These are phyloP conservation scores for Dynastes grantii DNA, from an alignment of 2,888 invertebrate species.

Conservation along the genomic window DNA sequence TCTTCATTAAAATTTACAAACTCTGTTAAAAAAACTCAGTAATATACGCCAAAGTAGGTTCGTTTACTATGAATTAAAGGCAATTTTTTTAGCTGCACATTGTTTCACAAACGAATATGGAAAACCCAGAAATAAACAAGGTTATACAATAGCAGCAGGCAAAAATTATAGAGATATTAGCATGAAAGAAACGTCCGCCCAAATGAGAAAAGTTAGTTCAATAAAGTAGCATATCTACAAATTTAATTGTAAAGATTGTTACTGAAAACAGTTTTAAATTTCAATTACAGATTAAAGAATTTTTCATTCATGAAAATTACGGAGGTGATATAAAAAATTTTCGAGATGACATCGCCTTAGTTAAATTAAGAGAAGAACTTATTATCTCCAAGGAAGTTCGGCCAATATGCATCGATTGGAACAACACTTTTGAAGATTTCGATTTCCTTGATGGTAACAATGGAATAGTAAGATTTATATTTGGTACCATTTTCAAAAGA, in stretches of 20 bases:
- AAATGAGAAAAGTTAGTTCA: constrained; percentile 14
- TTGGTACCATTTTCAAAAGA: not conserved
- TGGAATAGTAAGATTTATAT: constrained; percentile 4
- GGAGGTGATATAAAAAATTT: constrained; percentile 11
- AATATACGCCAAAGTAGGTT: no score
- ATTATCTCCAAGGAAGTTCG: constrained; percentile 5
- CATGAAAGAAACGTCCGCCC: not conserved
- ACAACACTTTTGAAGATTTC: constrained; percentile 27
- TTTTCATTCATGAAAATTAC: constrained; percentile 27
- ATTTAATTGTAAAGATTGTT: no score
- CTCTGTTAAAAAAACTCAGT: no score
- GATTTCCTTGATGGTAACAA: constrained; percentile 20
- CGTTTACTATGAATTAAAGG: no score
- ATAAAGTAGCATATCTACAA: not conserved
- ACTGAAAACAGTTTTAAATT: no score
- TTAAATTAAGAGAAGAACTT: constrained; percentile 1
- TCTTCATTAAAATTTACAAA: no score
- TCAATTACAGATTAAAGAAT: not conserved
- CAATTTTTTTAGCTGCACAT: constrained; percentile 18
- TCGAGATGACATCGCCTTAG: constrained; percentile 6
- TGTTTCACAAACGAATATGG: constrained; percentile 14
- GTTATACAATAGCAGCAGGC: constrained; percentile 24
- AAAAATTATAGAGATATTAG: constrained; percentile 23
- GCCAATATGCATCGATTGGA: constrained; percentile 25
- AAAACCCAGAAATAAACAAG: not conserved